A percentile compares a stretch with the other conserved stretches of the same genome.
These are phyloP conservation scores for Tretioscincus oriximinensis DNA, from an alignment of 2,113 vertebrate species.

Conservation along the genomic window DNA sequence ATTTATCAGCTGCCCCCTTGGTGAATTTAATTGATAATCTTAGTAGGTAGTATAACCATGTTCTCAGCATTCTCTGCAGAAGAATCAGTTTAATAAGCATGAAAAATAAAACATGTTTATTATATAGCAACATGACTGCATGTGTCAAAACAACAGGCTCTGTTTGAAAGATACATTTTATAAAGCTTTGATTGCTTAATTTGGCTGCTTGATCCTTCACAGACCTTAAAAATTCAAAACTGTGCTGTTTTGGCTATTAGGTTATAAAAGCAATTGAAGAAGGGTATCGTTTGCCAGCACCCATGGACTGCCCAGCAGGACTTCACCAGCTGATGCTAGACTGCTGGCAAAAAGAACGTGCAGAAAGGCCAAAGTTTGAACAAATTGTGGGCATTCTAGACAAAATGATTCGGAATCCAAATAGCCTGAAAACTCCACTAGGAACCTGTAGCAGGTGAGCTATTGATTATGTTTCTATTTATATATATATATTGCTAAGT, in stretches of 20 bases:
- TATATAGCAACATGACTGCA: constrained; percentile 41
- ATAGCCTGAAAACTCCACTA: constrained; percentile 93
- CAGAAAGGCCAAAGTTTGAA: constrained; percentile 97
- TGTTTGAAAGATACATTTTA: constrained; percentile 35
- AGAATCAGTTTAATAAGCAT: constrained; percentile 56
- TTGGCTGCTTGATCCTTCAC: constrained; percentile 34
- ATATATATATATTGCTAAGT: background rate
- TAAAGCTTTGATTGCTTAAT: constrained; percentile 34
- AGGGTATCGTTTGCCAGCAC: constrained; percentile 95
- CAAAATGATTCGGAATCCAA: constrained; percentile 99
- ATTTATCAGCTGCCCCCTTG: constrained; percentile 55
- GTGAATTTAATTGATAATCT: constrained; percentile 67
- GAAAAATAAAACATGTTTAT: constrained; percentile 33
- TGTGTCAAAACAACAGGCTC: constrained; percentile 36
- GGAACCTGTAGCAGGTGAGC: constrained; percentile 92
- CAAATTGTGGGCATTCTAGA: constrained; percentile 97
- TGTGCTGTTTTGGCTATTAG: constrained; percentile 71
- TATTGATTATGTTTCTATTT: background rate
- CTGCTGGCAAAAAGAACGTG: constrained; percentile 97
- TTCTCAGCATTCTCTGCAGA: constrained; percentile 36
- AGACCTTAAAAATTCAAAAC: constrained; percentile 39
- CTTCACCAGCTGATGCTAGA: constrained; percentile 98
- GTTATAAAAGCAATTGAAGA: constrained; percentile 99
- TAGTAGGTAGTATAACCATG: constrained; percentile 60
- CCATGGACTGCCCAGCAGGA: constrained; percentile 97